Percentiles rank a stretch among this genome's conserved stretches.
Evolutionary conservation across 2,888 invertebrate genomes (phyloP).

Genomic region (Drosophila sordidapex): DNA sequence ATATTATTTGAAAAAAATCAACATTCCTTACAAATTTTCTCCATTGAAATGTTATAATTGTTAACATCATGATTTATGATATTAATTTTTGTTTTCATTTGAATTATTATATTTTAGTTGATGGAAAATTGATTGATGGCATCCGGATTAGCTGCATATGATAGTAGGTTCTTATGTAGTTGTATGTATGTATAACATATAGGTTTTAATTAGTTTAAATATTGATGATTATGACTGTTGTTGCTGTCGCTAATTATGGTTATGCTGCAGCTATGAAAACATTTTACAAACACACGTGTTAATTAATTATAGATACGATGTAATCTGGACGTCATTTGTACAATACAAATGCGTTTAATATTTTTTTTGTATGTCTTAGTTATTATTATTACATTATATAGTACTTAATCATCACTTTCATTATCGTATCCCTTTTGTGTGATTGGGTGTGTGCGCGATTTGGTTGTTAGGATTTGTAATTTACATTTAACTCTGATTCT

Average conservation of each 20-base stretch:
- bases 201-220: slow-evolving; percentile 60
- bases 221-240: slow-evolving; percentile 58
- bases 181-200: slow-evolving; percentile 50
- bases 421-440: slow-evolving; percentile 41
- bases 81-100: slow-evolving; percentile 18
- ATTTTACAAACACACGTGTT: slow-evolving; percentile 53
- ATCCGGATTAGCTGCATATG: slow-evolving; percentile 56
- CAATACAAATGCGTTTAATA: slow-evolving; percentile 38
- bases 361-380: slow-evolving; percentile 11
- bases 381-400: slow-evolving; percentile 40
- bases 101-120: slow-evolving; percentile 36
- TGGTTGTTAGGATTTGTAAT: slow-evolving; percentile 64
- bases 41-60: slow-evolving; percentile 37
- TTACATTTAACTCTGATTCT: slow-evolving; percentile 68
- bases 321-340: slow-evolving; percentile 43
- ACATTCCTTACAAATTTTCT: slow-evolving; percentile 41
- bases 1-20: slow-evolving; percentile 50
- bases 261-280: slow-evolving; percentile 57
- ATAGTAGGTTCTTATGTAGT: slow-evolving; percentile 44
- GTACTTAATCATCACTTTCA: slow-evolving; percentile 56
- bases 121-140: slow-evolving; percentile 56
- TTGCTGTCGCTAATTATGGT: slow-evolving; percentile 42
- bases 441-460: slow-evolving; percentile 10
- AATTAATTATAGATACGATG: slow-evolving; percentile 49
- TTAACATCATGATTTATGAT: slow-evolving; percentile 48